Conservation (phyloP, 2,797 vertebrate species). For the Percopsis omiscomaycus region DNA sequence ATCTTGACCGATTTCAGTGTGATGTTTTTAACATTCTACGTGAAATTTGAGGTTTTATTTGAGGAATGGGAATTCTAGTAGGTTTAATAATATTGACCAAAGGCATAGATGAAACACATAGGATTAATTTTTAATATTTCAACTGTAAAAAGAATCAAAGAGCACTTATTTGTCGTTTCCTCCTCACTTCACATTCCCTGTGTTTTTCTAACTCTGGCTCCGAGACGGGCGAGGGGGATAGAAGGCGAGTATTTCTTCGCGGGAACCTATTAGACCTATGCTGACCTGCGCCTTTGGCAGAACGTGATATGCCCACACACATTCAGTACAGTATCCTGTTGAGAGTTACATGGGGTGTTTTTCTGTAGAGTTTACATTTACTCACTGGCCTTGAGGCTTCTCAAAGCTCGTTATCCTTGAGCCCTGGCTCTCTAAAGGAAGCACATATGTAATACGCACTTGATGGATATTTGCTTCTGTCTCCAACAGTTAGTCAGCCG, state of each 20-base stretch:
- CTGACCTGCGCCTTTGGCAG: conserved; percentile 28
- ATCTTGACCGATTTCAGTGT: conserved; percentile 19
- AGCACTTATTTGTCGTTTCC: conserved; percentile 62
- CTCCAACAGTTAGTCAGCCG: conserved; percentile 55
- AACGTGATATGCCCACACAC: conserved; percentile 60
- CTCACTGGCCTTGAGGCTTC: conserved; percentile 42
- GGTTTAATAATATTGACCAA: conserved; percentile 63
- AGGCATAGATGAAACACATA: conserved; percentile 33
- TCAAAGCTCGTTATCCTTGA: conserved; percentile 36
- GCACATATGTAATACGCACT: conserved; percentile 56
- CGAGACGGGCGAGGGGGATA: conserved; percentile 27
- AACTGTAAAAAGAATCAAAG: conserved; percentile 60
- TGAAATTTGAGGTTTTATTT: conserved; percentile 56
- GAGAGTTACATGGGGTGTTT: conserved; percentile 59
- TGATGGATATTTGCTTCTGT: conserved; percentile 58
- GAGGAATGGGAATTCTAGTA: conserved; percentile 32
- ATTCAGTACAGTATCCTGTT: conserved; percentile 59
- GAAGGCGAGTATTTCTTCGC: conserved; percentile 41
- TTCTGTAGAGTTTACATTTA: conserved; percentile 56
- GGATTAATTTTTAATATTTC: conserved; percentile 43
- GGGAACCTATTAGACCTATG: conserved; percentile 33
- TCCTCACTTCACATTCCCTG: conserved; percentile 37
- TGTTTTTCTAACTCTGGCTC: conserved; percentile 40
- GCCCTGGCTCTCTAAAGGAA: conserved; percentile 53
- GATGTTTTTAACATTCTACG: conserved; percentile 27